phyloP scores from a whole-genome alignment of 2,888 invertebrate species.

The Lasioglossum leucozonium region DNA sequence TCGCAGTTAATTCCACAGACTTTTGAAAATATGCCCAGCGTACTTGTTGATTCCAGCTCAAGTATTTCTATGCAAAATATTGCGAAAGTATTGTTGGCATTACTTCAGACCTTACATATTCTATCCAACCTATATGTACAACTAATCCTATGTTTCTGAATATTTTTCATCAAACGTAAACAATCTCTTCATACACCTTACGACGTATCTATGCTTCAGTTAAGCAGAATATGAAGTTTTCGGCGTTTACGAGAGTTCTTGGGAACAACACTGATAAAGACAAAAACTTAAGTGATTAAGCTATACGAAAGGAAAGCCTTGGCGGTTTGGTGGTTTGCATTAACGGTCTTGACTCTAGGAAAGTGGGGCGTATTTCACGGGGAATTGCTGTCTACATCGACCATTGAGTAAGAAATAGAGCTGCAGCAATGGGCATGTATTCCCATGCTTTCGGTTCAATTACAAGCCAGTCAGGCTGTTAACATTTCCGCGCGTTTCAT shows the following conservation, averaged over 20 bases:
- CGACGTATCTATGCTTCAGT: conserved; percentile 10
- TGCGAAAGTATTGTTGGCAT: background rate
- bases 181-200: background rate
- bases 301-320: conserved; percentile 68
- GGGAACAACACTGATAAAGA: conserved; percentile 72
- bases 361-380: conserved; percentile 71
- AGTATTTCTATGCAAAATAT: background rate
- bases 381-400: conserved; percentile 72
- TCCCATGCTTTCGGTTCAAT: conserved; percentile 70
- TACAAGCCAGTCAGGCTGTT: conserved; percentile 68
- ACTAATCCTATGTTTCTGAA: background rate
- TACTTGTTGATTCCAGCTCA: conserved; percentile 9
- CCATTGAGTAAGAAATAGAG: conserved; percentile 74
- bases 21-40: background rate
- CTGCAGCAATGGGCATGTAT: conserved; percentile 67
- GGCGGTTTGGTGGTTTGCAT: conserved; percentile 74
- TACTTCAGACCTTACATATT: background rate
- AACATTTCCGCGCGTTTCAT: conserved; percentile 66
- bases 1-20: background rate
- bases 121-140: background rate
- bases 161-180: background rate
- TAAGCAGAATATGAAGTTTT: conserved; percentile 54
- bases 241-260: conserved; percentile 49
- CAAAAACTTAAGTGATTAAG: conserved; percentile 74
- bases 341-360: conserved; percentile 72